Evolutionary conservation across 2,888 invertebrate genomes (phyloP).

Genomic region (Auanema sp.): DNA sequence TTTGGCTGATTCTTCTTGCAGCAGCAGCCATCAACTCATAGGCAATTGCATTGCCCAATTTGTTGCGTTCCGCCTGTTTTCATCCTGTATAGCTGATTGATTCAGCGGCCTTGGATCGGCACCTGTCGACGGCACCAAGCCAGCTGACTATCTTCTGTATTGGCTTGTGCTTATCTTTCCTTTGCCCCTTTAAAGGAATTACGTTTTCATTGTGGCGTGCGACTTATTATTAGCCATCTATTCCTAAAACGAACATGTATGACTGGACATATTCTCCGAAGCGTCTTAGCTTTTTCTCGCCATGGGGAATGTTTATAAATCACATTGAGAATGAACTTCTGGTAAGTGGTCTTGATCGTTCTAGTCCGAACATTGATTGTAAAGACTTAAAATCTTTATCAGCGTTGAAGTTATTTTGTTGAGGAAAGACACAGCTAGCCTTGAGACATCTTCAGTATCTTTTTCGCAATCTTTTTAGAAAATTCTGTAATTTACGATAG

Average conservation of each 20-base stretch:
- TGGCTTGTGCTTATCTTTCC: conserved; percentile 9
- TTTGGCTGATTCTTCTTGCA: too few species aligned
- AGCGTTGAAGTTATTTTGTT: too few species aligned
- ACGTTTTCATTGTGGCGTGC: neutral
- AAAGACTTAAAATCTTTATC: too few species aligned
- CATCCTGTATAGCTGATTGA: neutral
- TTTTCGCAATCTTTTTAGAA: neutral
- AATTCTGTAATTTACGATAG: neutral
- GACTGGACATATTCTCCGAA: conserved; percentile 38
- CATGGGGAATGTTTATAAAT: conserved; percentile 60
- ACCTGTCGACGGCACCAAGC: conserved; percentile 4
- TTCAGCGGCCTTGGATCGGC: conserved; percentile 1
- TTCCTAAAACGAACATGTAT: conserved; percentile 32
- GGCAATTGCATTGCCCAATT: too few species aligned
- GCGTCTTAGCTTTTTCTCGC: conserved; percentile 55
- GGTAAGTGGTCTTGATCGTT: conserved; percentile 22
- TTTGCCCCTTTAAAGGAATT: neutral
- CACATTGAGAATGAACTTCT: conserved; percentile 54
- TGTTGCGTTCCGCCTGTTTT: too few species aligned
- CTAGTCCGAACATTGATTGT: too few species aligned
- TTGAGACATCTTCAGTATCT: too few species aligned
- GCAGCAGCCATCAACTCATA: too few species aligned
- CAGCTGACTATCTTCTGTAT: conserved; percentile 9
- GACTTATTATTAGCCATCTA: conserved; percentile 22
- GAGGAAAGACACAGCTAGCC: too few species aligned